Percentiles rank a stretch among this genome's conserved stretches.
Conservation (phyloP, 2,113 vertebrate genomes). For the Colinus virginianus region DNA sequence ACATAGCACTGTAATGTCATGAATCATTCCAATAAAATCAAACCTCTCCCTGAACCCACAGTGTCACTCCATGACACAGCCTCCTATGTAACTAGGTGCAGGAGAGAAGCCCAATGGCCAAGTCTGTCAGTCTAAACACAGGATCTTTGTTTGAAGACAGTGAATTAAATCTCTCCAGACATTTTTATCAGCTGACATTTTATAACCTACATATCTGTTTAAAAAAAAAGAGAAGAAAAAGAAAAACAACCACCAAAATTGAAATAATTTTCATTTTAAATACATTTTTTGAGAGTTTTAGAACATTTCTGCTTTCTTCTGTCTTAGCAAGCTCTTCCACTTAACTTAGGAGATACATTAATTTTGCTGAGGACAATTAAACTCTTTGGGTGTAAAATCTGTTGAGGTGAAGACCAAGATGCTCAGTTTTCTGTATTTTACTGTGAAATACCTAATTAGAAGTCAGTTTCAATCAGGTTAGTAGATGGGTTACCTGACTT, state of each 20-base stretch:
- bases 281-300: neutral
- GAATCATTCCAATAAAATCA: conserved; percentile 32
- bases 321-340: fast-evolving
- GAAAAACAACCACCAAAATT: neutral
- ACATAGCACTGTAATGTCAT: neutral
- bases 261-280: neutral
- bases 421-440: neutral
- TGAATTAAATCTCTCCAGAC: neutral
- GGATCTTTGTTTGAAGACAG: neutral
- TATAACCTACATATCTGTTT: neutral
- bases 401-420: neutral
- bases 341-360: neutral
- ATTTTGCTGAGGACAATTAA: neutral
- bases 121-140: neutral
- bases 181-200: neutral
- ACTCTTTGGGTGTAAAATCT: neutral
- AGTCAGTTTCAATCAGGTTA: neutral
- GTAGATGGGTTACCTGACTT: neutral
- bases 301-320: neutral
- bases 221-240: neutral
- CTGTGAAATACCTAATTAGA: neutral
- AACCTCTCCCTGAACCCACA: neutral
- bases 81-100: neutral
- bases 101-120: neutral
- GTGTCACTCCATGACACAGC: neutral